These are phyloP conservation scores for Oostethus manadensis DNA, from an alignment of 2,113 vertebrate genomes.

Conservation along the genomic window DNA sequence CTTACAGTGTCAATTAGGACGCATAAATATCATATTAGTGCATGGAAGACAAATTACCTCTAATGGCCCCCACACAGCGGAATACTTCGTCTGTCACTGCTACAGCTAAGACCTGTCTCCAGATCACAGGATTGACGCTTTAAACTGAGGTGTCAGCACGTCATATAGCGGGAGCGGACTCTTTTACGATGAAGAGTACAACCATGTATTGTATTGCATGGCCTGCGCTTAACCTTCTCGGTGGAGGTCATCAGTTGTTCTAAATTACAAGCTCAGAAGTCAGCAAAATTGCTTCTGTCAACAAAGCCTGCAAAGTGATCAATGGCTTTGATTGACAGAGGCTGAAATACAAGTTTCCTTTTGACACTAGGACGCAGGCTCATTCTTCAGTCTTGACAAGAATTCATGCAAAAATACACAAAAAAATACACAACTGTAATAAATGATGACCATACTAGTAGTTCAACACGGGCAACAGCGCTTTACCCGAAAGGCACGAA, in stretches of 20 bases:
- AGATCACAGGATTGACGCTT: conserved; percentile 14
- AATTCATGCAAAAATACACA: too few relatives aligned
- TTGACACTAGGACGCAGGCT: too few relatives aligned
- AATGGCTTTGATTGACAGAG: background rate
- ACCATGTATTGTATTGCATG: background rate
- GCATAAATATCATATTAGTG: too few relatives aligned
- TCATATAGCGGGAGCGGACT: background rate
- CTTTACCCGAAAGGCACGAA: conserved; percentile 64
- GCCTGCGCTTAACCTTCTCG: conserved; percentile 16
- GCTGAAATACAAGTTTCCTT: too few relatives aligned
- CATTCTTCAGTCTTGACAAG: too few relatives aligned
- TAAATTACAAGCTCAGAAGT: conserved; percentile 11
- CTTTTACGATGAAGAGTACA: conserved; percentile 9
- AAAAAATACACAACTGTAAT: too few relatives aligned
- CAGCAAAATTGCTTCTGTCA: conserved; percentile 19
- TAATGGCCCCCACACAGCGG: background rate
- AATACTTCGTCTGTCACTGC: background rate
- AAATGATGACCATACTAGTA: too few relatives aligned
- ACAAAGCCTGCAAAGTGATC: background rate
- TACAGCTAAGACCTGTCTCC: background rate
- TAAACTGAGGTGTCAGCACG: conserved; percentile 13
- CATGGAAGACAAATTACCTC: background rate
- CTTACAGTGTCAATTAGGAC: too few relatives aligned
- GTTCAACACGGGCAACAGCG: background rate
- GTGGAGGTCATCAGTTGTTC: conserved; percentile 3